Conservation (phyloP, 2,113 vertebrate genomes). For the Trichechus manatus region DNA sequence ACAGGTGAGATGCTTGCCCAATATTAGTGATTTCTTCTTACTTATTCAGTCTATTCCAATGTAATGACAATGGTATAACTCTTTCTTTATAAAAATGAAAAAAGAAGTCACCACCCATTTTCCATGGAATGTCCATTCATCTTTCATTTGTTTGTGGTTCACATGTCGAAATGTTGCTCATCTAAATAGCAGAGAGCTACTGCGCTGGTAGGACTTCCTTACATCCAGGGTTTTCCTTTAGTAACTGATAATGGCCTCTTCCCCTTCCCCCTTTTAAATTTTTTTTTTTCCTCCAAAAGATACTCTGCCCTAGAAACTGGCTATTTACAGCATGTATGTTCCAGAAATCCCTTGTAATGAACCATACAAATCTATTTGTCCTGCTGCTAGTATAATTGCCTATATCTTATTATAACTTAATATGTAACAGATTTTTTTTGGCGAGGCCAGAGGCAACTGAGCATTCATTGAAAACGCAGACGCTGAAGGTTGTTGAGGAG, state of each 20-base stretch:
- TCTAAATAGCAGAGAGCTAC: conserved; percentile 28
- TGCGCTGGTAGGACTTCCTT: conserved; percentile 45
- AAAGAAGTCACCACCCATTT: conserved; percentile 14
- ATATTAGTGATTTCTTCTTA: not conserved
- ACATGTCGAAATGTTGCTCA: conserved; percentile 8
- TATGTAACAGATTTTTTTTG: conserved; percentile 84
- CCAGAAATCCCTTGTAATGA: conserved; percentile 82
- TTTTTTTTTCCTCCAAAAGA: conserved; percentile 48
- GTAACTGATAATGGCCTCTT: conserved; percentile 26
- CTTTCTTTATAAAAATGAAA: conserved; percentile 47
- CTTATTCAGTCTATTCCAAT: not conserved
- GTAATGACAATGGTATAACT: not conserved
- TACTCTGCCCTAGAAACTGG: conserved; percentile 68
- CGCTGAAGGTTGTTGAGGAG: conserved; percentile 78
- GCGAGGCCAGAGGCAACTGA: conserved; percentile 79
- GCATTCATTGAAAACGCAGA: conserved; percentile 79
- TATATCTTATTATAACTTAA: conserved; percentile 86
- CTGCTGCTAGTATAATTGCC: conserved; percentile 84
- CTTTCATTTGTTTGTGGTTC: conserved; percentile 41
- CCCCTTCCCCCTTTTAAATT: not conserved
- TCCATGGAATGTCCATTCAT: conserved; percentile 2
- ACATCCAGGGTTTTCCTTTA: conserved; percentile 19
- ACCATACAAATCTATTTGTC: conserved; percentile 85
- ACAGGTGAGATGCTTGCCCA: no score
- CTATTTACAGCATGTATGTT: conserved; percentile 78